A percentile compares a stretch with the other conserved stretches of the same genome.
phyloP scores from a whole-genome alignment of 2,113 vertebrate genomes.

The Pseudopodoces humilis region DNA sequence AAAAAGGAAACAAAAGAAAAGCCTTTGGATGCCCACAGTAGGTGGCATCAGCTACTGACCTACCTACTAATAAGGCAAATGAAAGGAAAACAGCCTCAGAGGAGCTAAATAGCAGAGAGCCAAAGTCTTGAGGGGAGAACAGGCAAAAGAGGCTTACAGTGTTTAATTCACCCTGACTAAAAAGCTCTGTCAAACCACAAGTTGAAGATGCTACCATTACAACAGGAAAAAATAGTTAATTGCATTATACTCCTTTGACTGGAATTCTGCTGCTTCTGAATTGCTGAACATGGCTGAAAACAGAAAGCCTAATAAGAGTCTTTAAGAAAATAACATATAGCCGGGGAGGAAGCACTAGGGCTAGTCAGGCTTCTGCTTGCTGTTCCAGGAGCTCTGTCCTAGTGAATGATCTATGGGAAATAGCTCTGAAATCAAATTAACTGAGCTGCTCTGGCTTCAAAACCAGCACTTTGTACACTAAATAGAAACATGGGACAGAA shows the following conservation, averaged over 20 bases:
- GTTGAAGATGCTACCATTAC: constrained; percentile 41
- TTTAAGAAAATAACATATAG: background rate
- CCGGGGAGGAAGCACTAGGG: background rate
- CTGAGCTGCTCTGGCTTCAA: background rate
- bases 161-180: constrained; percentile 52
- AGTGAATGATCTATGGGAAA: background rate
- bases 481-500: constrained; percentile 9
- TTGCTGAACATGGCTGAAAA: background rate
- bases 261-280: constrained; percentile 15
- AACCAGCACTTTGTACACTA: background rate
- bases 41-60: constrained; percentile 71
- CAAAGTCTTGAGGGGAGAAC: constrained; percentile 36
- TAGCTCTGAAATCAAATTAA: constrained; percentile 15
- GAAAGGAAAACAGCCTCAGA: constrained; percentile 70
- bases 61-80: constrained; percentile 74
- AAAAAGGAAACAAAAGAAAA: constrained; percentile 61
- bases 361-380: background rate
- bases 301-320: background rate
- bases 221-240: constrained; percentile 13
- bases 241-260: constrained; percentile 16
- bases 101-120: constrained; percentile 58
- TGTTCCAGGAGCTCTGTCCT: background rate
- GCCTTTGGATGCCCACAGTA: constrained; percentile 71
- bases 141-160: constrained; percentile 33
- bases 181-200: constrained; percentile 44